Conservation (phyloP, 2,888 invertebrate species). For the Clunio marinus region DNA sequence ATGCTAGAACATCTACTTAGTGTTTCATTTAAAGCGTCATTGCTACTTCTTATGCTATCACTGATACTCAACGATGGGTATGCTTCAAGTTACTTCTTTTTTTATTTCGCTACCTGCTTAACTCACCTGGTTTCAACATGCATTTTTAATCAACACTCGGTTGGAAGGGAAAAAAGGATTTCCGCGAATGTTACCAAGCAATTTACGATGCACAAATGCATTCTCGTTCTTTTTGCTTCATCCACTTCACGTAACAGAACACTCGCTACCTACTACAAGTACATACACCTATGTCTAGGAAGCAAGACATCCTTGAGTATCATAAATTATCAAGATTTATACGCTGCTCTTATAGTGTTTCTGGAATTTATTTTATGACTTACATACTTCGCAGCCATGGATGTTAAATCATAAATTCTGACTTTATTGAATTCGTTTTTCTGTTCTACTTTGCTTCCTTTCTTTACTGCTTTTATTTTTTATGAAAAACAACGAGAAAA, state of each 20-base stretch:
- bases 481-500: not conserved
- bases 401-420: constrained; percentile 28
- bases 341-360: constrained; percentile 26
- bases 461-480: not conserved
- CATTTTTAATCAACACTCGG: constrained; percentile 31
- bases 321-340: constrained; percentile 39
- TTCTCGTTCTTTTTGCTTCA: not conserved
- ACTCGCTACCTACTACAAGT: not conserved
- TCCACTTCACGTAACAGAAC: not conserved
- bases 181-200: constrained; percentile 36
- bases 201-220: constrained; percentile 37
- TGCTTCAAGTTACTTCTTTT: not conserved
- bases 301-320: constrained; percentile 27
- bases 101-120: constrained; percentile 18
- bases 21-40: no score
- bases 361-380: constrained; percentile 25
- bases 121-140: constrained; percentile 30
- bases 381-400: constrained; percentile 25
- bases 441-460: not conserved
- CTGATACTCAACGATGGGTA: no score
- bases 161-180: constrained; percentile 25
- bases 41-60: no score
- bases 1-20: not conserved
- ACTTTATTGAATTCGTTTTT: constrained; percentile 19
- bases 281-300: not conserved